phyloP scores from a whole-genome alignment of 23 tunicate genomes.

The Ascidia mentula region DNA sequence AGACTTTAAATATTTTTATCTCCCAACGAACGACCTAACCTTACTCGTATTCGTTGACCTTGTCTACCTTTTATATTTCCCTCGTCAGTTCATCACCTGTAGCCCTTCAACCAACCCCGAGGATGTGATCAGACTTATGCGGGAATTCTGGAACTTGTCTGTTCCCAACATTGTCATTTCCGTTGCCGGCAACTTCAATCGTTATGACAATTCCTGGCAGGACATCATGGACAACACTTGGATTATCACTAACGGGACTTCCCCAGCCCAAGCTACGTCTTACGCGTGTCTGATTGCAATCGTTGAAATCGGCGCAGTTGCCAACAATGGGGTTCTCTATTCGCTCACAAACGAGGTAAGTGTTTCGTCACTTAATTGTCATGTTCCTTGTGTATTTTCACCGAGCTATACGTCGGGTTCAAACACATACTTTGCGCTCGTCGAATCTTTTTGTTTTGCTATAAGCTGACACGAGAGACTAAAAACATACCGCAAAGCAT shows the following conservation, averaged over 20 bases:
- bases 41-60: too few relatives aligned
- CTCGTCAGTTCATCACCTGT: slow-evolving; percentile 27
- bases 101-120: slow-evolving; percentile 5
- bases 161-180: slow-evolving; percentile 30
- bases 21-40: too few relatives aligned
- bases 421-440: too few relatives aligned
- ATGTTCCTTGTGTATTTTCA: too few relatives aligned
- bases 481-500: too few relatives aligned
- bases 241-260: slow-evolving; percentile 27
- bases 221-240: slow-evolving; percentile 42
- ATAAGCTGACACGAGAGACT: too few relatives aligned
- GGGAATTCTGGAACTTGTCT: slow-evolving; percentile 16
- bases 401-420: too few relatives aligned
- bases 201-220: slow-evolving; percentile 34
- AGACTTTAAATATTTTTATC: too few relatives aligned
- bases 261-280: slow-evolving; percentile 25
- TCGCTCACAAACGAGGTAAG: background rate
- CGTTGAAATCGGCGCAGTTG: slow-evolving; percentile 9
- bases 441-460: too few relatives aligned
- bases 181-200: slow-evolving; percentile 18
- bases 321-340: background rate
- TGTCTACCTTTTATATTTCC: background rate
- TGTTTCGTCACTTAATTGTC: too few relatives aligned
- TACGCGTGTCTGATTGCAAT: slow-evolving; percentile 28
- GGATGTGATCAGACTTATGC: background rate